Percentiles rank a stretch among this genome's conserved stretches.
These are phyloP conservation scores for Eretmochelys imbricata DNA, from an alignment of 2,113 vertebrate species.

Conservation along the genomic window DNA sequence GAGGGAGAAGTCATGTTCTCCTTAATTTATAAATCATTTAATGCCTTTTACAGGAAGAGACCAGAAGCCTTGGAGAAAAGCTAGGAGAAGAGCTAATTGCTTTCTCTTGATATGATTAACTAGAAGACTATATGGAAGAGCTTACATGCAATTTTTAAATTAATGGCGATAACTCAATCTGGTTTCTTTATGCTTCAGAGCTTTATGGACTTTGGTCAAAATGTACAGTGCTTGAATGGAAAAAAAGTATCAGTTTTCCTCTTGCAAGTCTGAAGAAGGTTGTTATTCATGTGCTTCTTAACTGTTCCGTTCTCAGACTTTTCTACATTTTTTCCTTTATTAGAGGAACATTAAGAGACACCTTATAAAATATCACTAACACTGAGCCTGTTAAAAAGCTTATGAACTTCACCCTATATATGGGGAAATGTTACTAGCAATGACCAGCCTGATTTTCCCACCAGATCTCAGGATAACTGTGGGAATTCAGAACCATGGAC, in stretches of 20 bases:
- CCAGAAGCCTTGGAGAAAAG: not conserved
- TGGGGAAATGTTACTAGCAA: not conserved
- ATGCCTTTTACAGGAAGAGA: not conserved
- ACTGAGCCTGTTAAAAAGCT: not conserved
- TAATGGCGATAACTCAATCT: not conserved
- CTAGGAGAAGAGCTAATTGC: not conserved
- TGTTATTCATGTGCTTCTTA: not conserved
- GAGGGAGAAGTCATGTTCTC: not conserved
- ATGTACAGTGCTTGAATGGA: not conserved
- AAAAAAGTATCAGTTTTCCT: not conserved
- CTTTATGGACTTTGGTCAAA: not conserved
- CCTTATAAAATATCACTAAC: not conserved
- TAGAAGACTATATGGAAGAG: not conserved
- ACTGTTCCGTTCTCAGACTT: not conserved
- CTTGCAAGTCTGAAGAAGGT: not conserved
- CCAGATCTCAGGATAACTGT: not conserved
- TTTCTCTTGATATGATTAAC: constrained; percentile 5
- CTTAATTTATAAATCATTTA: constrained; percentile 21
- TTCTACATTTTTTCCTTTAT: not conserved
- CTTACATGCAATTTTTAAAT: not conserved
- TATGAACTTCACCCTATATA: not conserved
- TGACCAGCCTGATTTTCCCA: not conserved
- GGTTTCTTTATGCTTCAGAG: not conserved
- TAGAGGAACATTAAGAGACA: not conserved
- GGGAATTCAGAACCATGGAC: not conserved